Base-by-base conservation (phyloP, 1,140 invertebrate genomes). In the Luehdorfia chinensis region DNA sequence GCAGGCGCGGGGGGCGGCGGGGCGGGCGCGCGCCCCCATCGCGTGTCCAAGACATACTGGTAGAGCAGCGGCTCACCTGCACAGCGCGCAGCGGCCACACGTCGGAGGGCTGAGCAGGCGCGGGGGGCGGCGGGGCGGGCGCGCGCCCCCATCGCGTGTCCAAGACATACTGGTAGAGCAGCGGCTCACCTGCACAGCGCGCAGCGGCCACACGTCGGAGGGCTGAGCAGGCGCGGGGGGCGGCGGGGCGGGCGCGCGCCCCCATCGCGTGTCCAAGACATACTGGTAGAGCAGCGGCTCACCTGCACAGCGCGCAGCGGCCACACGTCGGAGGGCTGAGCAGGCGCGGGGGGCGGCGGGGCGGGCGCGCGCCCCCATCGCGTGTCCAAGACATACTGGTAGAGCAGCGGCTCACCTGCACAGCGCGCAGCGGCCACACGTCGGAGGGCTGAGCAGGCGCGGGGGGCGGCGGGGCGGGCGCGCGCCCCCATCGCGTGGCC, bases 131-230 rank as follows among this genome's bases (percentile, higher is more conserved):
- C 57, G 62, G 6, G 49, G 63, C 46, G 58, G 45, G 28, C n/a
- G n/a, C n/a, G n/a, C n/a, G n/a, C n/a, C n/a, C n/a, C 19, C 19
- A 7, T 21, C 19, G 3, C 19, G 19, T 21, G 19, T 21, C 7
- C 19, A 21, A 21, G 7, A 7, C 19, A 21, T 21, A 21, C 7
- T 7, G 7, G n/a, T n/a, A n/a, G n/a, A n/a, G n/a, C n/a, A n/a
- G n/a, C n/a, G n/a, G n/a, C n/a, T n/a, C 34, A 76, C 75, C 66
- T 80, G 66, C 14, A 84, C 46, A 15, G 73, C 66, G 1, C 47
- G 28, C 0, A 81, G 53, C 30, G 77, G 62, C 54, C 60, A 67
- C 3, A 66, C 45, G 14, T 94, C 70, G 45, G 89, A 80, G 16
- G 86, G 44, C 27, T 54, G 37, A 4, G 52, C 9, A 7, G 34